Evolutionary conservation across 2,113 vertebrate genomes (phyloP).

Genomic region (Osmerus mordax): DNA sequence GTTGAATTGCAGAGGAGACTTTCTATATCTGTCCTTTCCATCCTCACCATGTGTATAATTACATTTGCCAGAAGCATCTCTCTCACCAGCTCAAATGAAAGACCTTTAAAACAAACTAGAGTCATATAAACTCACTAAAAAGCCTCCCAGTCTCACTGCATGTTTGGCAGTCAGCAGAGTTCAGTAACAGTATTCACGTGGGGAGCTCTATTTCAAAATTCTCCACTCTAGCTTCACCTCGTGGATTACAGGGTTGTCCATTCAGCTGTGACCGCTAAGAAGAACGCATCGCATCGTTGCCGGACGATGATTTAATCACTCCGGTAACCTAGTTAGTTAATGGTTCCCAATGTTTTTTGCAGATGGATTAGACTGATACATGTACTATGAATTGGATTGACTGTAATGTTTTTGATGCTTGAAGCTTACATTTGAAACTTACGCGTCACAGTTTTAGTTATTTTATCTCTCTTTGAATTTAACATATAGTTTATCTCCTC

Average conservation of each 20-base stretch:
- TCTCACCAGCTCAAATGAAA: constrained; percentile 20
- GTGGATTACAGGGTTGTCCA: not conserved
- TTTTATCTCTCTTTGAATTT: too few relatives aligned
- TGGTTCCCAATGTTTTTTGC: not conserved
- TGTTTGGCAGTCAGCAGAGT: not conserved
- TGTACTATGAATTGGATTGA: not conserved
- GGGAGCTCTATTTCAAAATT: not conserved
- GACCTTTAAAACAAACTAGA: not conserved
- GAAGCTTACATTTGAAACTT: too few relatives aligned
- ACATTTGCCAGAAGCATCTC: not conserved
- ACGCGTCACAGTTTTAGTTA: too few relatives aligned
- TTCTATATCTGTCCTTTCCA: constrained; percentile 20
- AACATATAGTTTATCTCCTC: too few relatives aligned
- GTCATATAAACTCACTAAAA: constrained; percentile 14
- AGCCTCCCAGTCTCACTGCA: constrained; percentile 13
- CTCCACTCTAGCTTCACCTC: not conserved
- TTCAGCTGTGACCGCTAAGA: constrained; percentile 3
- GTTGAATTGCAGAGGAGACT: constrained; percentile 7
- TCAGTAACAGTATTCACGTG: constrained; percentile 12
- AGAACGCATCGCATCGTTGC: not conserved
- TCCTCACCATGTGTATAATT: constrained; percentile 23
- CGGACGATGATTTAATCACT: constrained; percentile 15
- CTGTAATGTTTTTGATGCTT: not conserved
- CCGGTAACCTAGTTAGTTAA: not conserved
- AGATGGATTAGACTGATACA: not conserved